A percentile compares a stretch with the other conserved stretches of the same genome.
phyloP scores from a whole-genome alignment of 2,113 vertebrate species.

The Petroica traversi region DNA sequence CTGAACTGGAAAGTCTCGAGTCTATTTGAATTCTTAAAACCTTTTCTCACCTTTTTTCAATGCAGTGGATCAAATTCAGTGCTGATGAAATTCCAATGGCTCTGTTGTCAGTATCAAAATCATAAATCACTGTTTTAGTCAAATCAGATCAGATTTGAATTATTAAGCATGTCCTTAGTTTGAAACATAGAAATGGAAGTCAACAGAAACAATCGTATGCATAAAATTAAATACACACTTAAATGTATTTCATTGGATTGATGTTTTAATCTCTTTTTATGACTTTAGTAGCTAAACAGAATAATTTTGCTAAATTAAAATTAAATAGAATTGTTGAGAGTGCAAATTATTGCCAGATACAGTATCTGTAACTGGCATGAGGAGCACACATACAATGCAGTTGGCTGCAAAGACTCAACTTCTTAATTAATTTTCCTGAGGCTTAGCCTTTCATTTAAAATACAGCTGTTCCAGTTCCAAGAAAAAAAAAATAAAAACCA shows the following conservation, averaged over 20 bases:
- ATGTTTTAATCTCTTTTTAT: constrained; percentile 57
- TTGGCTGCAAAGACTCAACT: constrained; percentile 38
- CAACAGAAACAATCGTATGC: not conserved
- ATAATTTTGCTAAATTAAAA: constrained; percentile 49
- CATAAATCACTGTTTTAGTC: not conserved
- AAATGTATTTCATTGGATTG: constrained; percentile 3
- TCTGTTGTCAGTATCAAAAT: not conserved
- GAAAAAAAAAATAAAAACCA: not conserved
- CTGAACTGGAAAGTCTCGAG: not conserved
- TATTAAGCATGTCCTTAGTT: not conserved
- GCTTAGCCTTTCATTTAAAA: constrained; percentile 52
- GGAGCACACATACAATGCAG: constrained; percentile 18
- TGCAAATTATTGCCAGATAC: constrained; percentile 56
- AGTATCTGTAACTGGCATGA: constrained; percentile 26
- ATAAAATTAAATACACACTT: constrained; percentile 33
- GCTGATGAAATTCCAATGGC: not conserved
- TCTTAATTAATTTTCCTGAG: constrained; percentile 61
- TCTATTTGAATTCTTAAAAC: constrained; percentile 20
- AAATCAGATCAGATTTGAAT: not conserved
- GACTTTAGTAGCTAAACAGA: constrained; percentile 43
- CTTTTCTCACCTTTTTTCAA: constrained; percentile 31
- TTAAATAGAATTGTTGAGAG: constrained; percentile 48
- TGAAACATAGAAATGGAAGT: not conserved
- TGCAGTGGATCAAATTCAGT: not conserved
- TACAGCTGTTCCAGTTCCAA: constrained; percentile 35